A percentile compares a stretch with the other conserved stretches of the same genome.
These are phyloP conservation scores for Oscarella lobularis DNA, from an alignment of 37 sponge, comb jelly and placozoan genomes.

Conservation along the genomic window DNA sequence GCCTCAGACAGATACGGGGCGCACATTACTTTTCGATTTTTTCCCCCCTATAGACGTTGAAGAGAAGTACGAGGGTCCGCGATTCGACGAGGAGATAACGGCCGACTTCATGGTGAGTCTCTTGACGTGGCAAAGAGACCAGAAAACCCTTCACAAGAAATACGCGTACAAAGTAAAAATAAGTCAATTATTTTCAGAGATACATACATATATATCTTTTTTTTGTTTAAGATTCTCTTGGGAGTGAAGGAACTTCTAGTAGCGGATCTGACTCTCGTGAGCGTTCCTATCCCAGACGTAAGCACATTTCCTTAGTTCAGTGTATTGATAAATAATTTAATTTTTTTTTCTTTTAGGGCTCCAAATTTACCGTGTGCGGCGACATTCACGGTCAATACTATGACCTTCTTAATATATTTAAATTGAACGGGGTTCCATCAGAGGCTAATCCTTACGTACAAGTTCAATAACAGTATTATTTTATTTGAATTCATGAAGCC, in stretches of 20 bases:
- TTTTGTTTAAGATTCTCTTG: conserved; percentile 14
- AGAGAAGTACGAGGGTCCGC: conserved; percentile 70
- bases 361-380: conserved; percentile 92
- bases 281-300: conserved; percentile 64
- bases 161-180: conserved; percentile 70
- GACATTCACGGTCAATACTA: conserved; percentile 99
- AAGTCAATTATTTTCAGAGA: background rate
- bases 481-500: background rate
- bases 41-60: conserved; percentile 48
- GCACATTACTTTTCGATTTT: background rate
- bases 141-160: conserved; percentile 82
- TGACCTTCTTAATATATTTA: conserved; percentile 91
- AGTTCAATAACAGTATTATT: background rate
- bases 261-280: conserved; percentile 44
- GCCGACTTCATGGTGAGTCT: conserved; percentile 81
- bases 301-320: background rate
- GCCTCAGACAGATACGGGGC: conserved; percentile 6
- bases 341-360: background rate
- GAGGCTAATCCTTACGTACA: conserved; percentile 87
- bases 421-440: conserved; percentile 86
- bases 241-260: conserved; percentile 41
- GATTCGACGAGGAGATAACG: conserved; percentile 65
- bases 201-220: background rate
- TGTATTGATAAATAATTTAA: no score
- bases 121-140: conserved; percentile 48